phyloP scores from a whole-genome alignment of 2,888 invertebrate genomes.

The Plagiodera versicolora region DNA sequence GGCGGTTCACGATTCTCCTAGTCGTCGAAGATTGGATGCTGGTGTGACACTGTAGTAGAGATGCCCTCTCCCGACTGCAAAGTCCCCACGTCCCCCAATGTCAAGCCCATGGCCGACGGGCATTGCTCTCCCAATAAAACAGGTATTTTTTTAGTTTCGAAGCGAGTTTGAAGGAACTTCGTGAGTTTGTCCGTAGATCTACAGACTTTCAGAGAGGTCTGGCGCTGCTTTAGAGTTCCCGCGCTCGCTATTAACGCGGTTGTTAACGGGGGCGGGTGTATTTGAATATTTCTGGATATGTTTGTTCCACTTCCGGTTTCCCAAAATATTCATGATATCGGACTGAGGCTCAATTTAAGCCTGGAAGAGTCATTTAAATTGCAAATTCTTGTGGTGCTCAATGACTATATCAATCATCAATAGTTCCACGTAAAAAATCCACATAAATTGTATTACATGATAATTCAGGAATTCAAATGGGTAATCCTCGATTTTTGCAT shows the following conservation, averaged over 20 bases:
- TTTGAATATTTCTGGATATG: neutral
- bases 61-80: slow-evolving; percentile 52
- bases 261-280: neutral
- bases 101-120: slow-evolving; percentile 52
- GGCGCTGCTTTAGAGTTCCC: neutral
- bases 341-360: too few species aligned
- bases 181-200: neutral
- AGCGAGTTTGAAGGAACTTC: slow-evolving; percentile 16
- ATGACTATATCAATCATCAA: too few species aligned
- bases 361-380: too few species aligned
- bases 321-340: too few species aligned
- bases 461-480: too few species aligned
- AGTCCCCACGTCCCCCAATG: slow-evolving; percentile 40
- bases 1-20: slow-evolving; percentile 29
- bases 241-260: neutral
- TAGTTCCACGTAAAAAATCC: too few species aligned
- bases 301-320: too few species aligned
- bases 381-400: too few species aligned
- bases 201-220: neutral
- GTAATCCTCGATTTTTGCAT: too few species aligned
- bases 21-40: slow-evolving; percentile 43
- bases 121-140: slow-evolving; percentile 54
- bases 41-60: slow-evolving; percentile 33
- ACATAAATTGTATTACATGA: too few species aligned
- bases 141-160: slow-evolving; percentile 39